Evolutionary conservation across 2,888 invertebrate genomes (phyloP), one percentile per base, ranked within the genome.

Genomic region (Xylophagus ater): DNA sequence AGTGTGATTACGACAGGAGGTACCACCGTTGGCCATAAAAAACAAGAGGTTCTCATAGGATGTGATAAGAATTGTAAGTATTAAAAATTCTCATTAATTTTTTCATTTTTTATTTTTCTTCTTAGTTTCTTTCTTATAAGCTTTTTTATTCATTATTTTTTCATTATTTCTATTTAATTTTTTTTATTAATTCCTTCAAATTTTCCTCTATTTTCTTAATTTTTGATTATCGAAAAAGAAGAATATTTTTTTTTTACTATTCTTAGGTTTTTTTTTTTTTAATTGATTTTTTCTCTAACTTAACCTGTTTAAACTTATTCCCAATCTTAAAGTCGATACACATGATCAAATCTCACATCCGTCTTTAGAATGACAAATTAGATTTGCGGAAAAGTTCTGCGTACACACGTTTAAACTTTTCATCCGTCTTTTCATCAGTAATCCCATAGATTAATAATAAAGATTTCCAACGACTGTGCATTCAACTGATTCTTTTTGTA

Each of bases 31-130:
- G 57, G 58, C 44, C 62, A 64, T 53, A 64, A 64, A 47, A 62
- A 65, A 50, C 64, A 65, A 46, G 64, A 63, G 51, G 62, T 65
- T 47, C 55, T 65, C 54, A 58, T 63, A 50, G 61, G 61, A 55
- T 62, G 61, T 51, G 65, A 65, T 57, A 65, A 65, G 55, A 65
- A 65, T 54, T 65, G 65, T 65, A 61, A 65, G 59, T 60, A 49
- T 48, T 5, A 5, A n/a, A 26, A n/a, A n/a, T n/a, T 49, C 47
- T 21, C 26, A 32, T 29, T 31, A 21, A 32, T 25, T 26, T 18
- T 29, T 32, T 36, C 26, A 25, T 35, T 30, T 41, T 31, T 36
- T 31, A 14, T 39, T 24, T 34, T 24, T 8, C n/a, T 12, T 17
- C 7, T 28, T 17, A 10, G 15, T 34, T 21, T 34, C 21, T 8